A percentile compares a stretch with the other conserved stretches of the same genome.
These are phyloP conservation scores for Malacoctenus gilli DNA, from an alignment of 2,797 vertebrate genomes.

Conservation along the genomic window DNA sequence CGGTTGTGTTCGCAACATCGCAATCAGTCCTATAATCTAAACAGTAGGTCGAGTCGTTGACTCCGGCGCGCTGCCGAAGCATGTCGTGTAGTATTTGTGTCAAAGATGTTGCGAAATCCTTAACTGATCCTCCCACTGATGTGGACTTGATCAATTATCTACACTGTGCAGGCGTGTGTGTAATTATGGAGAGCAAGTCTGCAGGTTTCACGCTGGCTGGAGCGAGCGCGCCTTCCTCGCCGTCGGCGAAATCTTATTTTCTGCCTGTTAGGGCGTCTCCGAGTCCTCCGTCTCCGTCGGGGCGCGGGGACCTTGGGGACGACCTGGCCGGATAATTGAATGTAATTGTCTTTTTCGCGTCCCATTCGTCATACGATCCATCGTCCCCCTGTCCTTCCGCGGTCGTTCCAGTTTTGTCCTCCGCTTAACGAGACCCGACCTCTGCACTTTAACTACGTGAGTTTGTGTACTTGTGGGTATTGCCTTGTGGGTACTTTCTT, in stretches of 20 bases:
- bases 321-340: constrained; percentile 91
- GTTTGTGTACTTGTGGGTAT: too few relatives aligned
- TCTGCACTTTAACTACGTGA: too few relatives aligned
- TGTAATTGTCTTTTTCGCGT: constrained; percentile 97
- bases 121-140: constrained; percentile 54
- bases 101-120: constrained; percentile 55
- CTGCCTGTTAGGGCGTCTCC: constrained; percentile 89
- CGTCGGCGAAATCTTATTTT: constrained; percentile 97
- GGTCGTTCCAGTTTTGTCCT: constrained; percentile 27
- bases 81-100: constrained; percentile 61
- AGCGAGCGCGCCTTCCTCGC: too few relatives aligned
- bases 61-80: constrained; percentile 48
- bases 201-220: constrained; percentile 20
- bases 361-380: constrained; percentile 87
- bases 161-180: constrained; percentile 26
- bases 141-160: constrained; percentile 66
- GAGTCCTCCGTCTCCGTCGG: constrained; percentile 75
- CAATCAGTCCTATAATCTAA: constrained; percentile 28
- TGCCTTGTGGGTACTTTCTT: too few relatives aligned
- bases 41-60: constrained; percentile 22
- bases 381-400: constrained; percentile 46
- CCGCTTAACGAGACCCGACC: too few relatives aligned
- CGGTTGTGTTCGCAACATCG: constrained; percentile 7
- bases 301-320: constrained; percentile 79
- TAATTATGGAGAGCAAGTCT: constrained; percentile 12